Evolutionary conservation across 2,888 invertebrate species (phyloP).

Genomic region (Salpingus planirostris): DNA sequence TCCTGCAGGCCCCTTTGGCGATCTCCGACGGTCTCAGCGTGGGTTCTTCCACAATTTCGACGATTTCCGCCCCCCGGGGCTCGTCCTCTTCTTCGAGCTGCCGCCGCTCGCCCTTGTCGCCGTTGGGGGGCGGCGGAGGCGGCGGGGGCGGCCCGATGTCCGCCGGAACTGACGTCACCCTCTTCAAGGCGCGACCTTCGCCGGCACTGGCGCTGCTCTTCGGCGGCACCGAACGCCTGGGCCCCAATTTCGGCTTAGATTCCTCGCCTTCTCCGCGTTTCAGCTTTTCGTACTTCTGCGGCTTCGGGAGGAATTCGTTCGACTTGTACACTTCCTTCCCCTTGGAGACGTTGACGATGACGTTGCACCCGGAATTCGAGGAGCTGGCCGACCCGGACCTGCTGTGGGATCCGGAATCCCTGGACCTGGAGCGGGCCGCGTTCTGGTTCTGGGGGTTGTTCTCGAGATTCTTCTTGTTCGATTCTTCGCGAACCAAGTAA

Average conservation of each 20-base stretch:
- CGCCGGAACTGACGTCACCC: conserved; percentile 50
- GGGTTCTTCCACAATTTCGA: conserved; percentile 58
- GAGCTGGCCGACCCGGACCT: conserved; percentile 49
- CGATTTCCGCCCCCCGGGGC: conserved; percentile 36
- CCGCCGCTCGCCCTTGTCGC: conserved; percentile 9
- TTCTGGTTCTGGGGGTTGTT: conserved; percentile 9
- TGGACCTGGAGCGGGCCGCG: conserved; percentile 27
- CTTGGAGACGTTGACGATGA: conserved; percentile 33
- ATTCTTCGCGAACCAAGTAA: conserved; percentile 59
- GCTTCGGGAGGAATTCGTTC: conserved; percentile 37
- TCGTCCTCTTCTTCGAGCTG: conserved; percentile 24
- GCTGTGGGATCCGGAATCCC: conserved; percentile 67
- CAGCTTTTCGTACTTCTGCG: conserved; percentile 34
- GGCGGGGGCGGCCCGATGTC: conserved; percentile 51
- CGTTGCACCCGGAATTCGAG: conserved; percentile 38
- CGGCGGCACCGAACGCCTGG: conserved; percentile 35
- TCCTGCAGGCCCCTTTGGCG: conserved; percentile 50
- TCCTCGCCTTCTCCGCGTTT: conserved; percentile 31
- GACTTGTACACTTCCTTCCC: conserved; percentile 26
- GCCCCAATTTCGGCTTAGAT: conserved; percentile 34
- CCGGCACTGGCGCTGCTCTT: conserved; percentile 13
- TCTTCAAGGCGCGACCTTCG: conserved; percentile 38
- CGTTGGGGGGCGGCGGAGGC: conserved; percentile 59
- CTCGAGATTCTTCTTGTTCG: conserved; percentile 7
- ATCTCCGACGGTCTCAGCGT: conserved; percentile 58